Conservation (phyloP, 2,888 invertebrate species). For the Amphipoea lucens region DNA sequence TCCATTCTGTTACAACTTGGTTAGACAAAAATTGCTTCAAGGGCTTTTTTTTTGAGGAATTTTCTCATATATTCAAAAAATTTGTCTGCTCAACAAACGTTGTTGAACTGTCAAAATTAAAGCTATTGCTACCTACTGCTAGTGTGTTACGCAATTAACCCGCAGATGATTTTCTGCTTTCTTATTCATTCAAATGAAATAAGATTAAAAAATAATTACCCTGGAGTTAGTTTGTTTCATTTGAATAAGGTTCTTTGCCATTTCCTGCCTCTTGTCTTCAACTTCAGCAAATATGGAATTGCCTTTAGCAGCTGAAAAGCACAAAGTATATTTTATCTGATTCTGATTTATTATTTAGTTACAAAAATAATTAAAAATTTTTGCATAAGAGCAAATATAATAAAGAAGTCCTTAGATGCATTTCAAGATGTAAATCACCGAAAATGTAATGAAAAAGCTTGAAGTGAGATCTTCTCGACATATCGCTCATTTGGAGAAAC, state of each 20-base stretch:
- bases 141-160: neutral
- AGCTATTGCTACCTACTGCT: neutral
- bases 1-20: too few species aligned
- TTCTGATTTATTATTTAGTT: neutral
- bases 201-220: conserved; percentile 70
- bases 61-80: too few species aligned
- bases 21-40: too few species aligned
- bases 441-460: neutral
- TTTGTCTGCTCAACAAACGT: too few species aligned
- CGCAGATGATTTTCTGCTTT: neutral
- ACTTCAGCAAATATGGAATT: conserved; percentile 92
- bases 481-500: too few species aligned
- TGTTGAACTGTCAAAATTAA: neutral
- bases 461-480: neutral
- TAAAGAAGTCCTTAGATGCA: neutral
- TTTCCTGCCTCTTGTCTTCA: conserved; percentile 91
- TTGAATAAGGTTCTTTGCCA: conserved; percentile 90
- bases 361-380: neutral
- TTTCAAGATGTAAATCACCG: too few species aligned
- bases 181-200: neutral
- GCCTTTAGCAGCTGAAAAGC: conserved; percentile 90
- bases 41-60: too few species aligned
- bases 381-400: neutral
- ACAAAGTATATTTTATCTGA: neutral
- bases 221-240: conserved; percentile 91